Base-by-base conservation (phyloP, 2,113 vertebrate genomes). In the Gnathonemus echidnorhynchus region DNA sequence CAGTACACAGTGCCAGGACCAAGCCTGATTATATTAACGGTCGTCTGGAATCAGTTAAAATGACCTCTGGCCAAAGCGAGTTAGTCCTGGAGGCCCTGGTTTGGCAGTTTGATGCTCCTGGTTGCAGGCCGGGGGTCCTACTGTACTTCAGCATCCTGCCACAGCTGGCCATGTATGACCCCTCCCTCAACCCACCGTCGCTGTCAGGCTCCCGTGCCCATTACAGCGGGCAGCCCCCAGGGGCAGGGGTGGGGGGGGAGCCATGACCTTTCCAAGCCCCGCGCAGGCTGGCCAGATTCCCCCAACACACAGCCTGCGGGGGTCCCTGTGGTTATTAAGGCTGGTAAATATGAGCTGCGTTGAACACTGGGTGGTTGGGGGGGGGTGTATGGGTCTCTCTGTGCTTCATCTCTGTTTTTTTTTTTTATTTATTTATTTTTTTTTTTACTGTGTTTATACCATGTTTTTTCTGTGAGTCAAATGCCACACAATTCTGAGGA, bases 41-140 rank as follows among this genome's bases (percentile, higher is more conserved):
- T 84, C 39, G 9, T 84, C 80, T 84, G 42, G 80, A 48, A 84
- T 84, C 80, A 84, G 48, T 84, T 84, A 84, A 84, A 84, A 84
- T 85, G 83, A 85, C 45, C 83, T 85, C 83, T 85, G 39, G 83
- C 5, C 39, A 48, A 84, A 84, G 42, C 7, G 8, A 84, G 39
- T n/a, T 48, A 11, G 42, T 84, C 8, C 80, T 48, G 24, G 21
- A 48, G 80, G 5, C 27, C 31, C 27, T n/a, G 24, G 0, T 48
- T 48, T 48, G 80, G 24, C 31, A 84, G 46, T 48, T 19, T 84
- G 39, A 84, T 84, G 80, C 6, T 35, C 39, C 80, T 46, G 80
- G 80, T 84, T 84, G 8, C 31, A 24, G 45, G 19, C 45, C 17
- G 24, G 9, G 1, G 77, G 15, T 45, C 42, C 9, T 13, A 21